Evolutionary conservation across 2,113 vertebrate species (phyloP).

Genomic region (Cygnus buccinator): DNA sequence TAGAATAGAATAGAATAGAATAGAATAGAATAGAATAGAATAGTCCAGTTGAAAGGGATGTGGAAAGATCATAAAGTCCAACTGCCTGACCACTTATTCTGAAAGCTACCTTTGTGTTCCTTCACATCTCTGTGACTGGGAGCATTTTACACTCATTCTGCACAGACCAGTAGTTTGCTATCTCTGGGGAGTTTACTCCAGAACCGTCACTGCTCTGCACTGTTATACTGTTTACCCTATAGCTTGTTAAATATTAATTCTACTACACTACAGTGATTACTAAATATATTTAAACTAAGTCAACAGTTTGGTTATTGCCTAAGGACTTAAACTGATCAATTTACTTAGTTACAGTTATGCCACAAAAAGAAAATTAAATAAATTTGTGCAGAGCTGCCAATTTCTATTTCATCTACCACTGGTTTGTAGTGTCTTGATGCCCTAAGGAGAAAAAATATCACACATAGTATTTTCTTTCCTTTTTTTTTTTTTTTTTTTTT

Average conservation of each 20-base stretch:
- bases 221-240: neutral
- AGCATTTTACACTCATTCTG: neutral
- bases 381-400: neutral
- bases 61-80: too few species aligned
- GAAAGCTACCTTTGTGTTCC: neutral
- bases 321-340: neutral
- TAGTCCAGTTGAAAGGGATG: too few species aligned
- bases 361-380: neutral
- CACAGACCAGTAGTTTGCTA: accelerated
- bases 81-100: neutral
- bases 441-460: neutral
- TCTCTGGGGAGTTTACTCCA: neutral
- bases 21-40: neutral
- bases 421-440: neutral
- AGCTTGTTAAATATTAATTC: neutral
- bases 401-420: neutral
- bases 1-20: neutral
- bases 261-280: neutral
- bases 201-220: neutral
- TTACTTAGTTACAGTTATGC: neutral
- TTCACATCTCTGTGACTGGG: neutral
- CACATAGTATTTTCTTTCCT: accelerated
- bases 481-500: neutral
- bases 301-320: neutral
- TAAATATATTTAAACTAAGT: neutral